phyloP scores from a whole-genome alignment of 1,140 invertebrate genomes.

The Neodiprion fabricii region DNA sequence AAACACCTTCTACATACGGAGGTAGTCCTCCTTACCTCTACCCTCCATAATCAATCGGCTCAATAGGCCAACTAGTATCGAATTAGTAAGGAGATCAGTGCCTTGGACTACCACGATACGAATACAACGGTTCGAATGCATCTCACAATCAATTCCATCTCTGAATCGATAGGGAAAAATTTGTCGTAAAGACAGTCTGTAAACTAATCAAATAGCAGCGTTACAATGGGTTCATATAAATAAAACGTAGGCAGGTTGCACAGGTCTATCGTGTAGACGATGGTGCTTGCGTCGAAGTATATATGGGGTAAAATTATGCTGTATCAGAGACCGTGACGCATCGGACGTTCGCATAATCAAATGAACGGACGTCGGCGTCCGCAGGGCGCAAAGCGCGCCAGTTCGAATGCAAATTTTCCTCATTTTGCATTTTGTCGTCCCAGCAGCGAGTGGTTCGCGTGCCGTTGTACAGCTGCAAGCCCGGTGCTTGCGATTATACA shows the following conservation, averaged over 20 bases:
- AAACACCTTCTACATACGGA: too few species aligned
- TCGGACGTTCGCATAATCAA: constrained; percentile 43
- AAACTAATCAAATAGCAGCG: too few species aligned
- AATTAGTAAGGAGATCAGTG: too few species aligned
- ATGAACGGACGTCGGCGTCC: constrained; percentile 23
- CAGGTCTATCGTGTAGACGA: neutral
- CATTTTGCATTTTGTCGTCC: constrained; percentile 43
- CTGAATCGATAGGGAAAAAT: too few species aligned
- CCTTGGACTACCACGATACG: too few species aligned
- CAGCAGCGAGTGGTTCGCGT: constrained; percentile 37
- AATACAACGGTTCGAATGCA: too few species aligned
- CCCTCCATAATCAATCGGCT: too few species aligned
- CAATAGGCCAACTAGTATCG: too few species aligned
- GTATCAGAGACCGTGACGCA: constrained; percentile 34
- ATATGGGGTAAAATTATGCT: constrained; percentile 45
- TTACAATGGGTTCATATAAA: too few species aligned
- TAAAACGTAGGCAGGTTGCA: neutral
- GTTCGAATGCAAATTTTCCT: constrained; percentile 46
- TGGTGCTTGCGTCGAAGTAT: neutral
- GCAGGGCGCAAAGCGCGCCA: constrained; percentile 15
- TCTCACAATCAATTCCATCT: too few species aligned
- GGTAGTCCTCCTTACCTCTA: too few species aligned
- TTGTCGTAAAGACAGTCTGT: too few species aligned
- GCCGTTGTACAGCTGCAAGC: constrained; percentile 10
- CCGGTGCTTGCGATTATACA: constrained; percentile 4